Evolutionary conservation across 2,888 invertebrate genomes (phyloP).

Genomic region (Cerastoderma edule): DNA sequence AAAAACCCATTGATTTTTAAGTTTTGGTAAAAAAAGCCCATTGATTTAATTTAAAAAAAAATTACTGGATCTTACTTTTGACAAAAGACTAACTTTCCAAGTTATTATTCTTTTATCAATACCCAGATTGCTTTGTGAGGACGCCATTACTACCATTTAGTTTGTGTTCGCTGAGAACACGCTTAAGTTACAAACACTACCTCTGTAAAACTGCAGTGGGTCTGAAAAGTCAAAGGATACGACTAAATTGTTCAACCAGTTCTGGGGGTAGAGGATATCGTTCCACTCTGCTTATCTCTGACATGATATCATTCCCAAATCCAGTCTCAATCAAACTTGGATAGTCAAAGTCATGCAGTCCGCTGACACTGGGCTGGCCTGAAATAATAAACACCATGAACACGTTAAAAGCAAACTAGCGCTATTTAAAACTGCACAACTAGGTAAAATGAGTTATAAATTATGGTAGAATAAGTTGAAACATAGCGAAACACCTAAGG

Average conservation of each 20-base stretch:
- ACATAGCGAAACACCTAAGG: background rate
- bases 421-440: background rate
- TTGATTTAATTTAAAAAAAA: no score
- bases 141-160: no score
- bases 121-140: no score
- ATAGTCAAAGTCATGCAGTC: constrained; percentile 95
- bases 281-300: constrained; percentile 90
- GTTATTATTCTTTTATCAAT: no score
- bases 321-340: constrained; percentile 89
- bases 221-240: constrained; percentile 89
- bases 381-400: no score
- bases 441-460: background rate
- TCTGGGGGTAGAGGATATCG: constrained; percentile 96
- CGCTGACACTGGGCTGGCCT: constrained; percentile 93
- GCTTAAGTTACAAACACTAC: no score
- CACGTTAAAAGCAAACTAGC: background rate
- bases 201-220: no score
- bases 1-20: no score
- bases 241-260: constrained; percentile 96
- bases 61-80: no score
- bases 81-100: no score
- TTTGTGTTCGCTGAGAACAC: no score
- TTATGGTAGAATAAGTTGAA: background rate
- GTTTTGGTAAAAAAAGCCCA: no score
- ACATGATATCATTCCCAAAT: constrained; percentile 88